Conservation (phyloP, 2,113 vertebrate species). For the Callaeas wilsoni region DNA sequence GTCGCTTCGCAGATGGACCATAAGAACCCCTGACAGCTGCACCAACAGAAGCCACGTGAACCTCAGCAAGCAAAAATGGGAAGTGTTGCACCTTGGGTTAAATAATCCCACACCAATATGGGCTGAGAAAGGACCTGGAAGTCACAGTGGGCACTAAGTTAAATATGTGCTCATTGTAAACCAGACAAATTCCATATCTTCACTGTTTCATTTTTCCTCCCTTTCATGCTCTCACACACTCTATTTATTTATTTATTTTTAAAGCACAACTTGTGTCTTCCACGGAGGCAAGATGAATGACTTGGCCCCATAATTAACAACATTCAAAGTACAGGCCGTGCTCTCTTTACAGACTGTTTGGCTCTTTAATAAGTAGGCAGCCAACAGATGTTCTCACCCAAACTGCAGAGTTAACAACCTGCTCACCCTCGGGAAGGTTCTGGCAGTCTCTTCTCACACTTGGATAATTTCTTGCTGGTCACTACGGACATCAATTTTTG, state of each 20-base stretch:
- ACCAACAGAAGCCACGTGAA: background rate
- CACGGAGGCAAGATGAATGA: background rate
- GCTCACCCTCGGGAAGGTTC: background rate
- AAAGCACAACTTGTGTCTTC: background rate
- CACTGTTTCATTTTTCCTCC: background rate
- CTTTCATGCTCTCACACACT: background rate
- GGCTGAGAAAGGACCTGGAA: background rate
- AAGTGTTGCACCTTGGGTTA: background rate
- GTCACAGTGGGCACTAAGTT: background rate
- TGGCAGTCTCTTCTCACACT: background rate
- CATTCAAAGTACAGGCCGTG: background rate
- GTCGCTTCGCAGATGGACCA: background rate
- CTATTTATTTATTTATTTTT: background rate
- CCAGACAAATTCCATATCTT: background rate
- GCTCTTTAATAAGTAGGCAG: background rate
- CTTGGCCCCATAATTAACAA: background rate
- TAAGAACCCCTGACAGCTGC: background rate
- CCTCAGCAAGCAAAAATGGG: background rate
- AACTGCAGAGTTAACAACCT: background rate
- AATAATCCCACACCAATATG: background rate
- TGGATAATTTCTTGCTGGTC: background rate
- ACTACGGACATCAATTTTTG: background rate
- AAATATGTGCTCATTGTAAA: background rate
- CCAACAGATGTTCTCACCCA: background rate
- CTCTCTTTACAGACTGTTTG: background rate